phyloP scores from a whole-genome alignment of 2,888 invertebrate species.

The Synergus umbraculus region DNA sequence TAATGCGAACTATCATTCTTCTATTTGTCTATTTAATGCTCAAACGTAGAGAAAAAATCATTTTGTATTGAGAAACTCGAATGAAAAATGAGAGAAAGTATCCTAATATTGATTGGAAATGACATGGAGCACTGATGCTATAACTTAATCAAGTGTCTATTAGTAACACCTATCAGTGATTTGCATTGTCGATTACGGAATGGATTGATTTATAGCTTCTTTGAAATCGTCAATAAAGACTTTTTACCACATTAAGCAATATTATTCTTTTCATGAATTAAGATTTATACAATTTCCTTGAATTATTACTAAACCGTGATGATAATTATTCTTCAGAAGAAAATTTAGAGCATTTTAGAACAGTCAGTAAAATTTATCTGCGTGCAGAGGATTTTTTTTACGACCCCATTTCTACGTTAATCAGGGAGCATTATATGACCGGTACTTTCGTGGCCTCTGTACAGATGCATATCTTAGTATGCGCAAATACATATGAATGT shows the following conservation, averaged over 20 bases:
- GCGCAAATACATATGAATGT: constrained; percentile 28
- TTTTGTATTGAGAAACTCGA: background rate
- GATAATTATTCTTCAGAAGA: background rate
- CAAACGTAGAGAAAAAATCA: background rate
- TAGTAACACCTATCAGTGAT: background rate
- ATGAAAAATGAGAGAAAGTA: background rate
- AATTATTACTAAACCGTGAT: background rate
- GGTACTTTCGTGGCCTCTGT: constrained; percentile 32
- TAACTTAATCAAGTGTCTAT: background rate
- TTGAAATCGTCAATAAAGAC: background rate
- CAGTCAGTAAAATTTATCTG: background rate
- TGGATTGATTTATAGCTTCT: constrained; percentile 1
- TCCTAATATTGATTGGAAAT: constrained; percentile 2
- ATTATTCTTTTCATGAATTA: background rate
- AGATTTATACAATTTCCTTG: background rate
- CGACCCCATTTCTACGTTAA: constrained; percentile 56
- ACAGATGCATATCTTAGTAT: constrained; percentile 23
- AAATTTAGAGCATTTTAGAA: background rate
- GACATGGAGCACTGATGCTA: background rate
- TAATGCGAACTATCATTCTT: background rate
- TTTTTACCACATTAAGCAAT: too few relatives aligned
- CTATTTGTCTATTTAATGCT: background rate
- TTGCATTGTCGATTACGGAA: constrained; percentile 5
- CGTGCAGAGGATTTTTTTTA: constrained; percentile 43
- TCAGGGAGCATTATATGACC: constrained; percentile 43